Base-by-base conservation (phyloP, 2,888 invertebrate genomes). In the Germaria angustata region DNA sequence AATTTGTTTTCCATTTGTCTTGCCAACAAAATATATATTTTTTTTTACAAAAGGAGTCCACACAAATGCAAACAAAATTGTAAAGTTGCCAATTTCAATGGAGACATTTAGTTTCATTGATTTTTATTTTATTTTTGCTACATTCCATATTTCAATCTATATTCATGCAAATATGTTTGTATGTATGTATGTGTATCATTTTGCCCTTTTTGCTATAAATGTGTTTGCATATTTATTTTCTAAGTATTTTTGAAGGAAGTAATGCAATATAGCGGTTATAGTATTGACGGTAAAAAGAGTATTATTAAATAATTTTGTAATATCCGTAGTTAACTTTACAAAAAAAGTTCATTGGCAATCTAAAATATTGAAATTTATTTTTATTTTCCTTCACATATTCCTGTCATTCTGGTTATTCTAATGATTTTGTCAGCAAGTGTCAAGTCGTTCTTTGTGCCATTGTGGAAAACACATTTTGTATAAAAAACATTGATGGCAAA, bases 71-170 rank as follows among this genome's bases (percentile, higher is more conserved):
- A 44, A 75, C 34, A 75, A 39, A 75, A 77, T 73, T 73, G 80
- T 46, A 69, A 39, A 55, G 61, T 75, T 80, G 80, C 80, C 80
- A 80, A 80, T 53, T 75, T 63, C 55, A 63, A 61, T 80, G 53
- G 68, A 80, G 75, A 80, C 80, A 69, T 68, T 61, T 44, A 63
- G 39, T 80, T 80, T 80, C 66, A 79, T 79, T 79, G 79, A 79
- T 72, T 79, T 79, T 72, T 72, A 59, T 66, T 28, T 72, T 66
- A 11, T 57, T 72, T 66, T 13, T 55, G 34, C 39, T 49, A 17
- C 22, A 49, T 22, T 17, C 49, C 61, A 53, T 69, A 53, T 39
- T 61, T 69, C 32, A 20, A 34, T 41, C 32, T 28, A 59, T 66
- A 49, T 59, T 68, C 15, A 32, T 59, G 39, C 51, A 46, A 68